phyloP scores from a whole-genome alignment of 2,888 invertebrate species.

The Apocheima hispidaria region DNA sequence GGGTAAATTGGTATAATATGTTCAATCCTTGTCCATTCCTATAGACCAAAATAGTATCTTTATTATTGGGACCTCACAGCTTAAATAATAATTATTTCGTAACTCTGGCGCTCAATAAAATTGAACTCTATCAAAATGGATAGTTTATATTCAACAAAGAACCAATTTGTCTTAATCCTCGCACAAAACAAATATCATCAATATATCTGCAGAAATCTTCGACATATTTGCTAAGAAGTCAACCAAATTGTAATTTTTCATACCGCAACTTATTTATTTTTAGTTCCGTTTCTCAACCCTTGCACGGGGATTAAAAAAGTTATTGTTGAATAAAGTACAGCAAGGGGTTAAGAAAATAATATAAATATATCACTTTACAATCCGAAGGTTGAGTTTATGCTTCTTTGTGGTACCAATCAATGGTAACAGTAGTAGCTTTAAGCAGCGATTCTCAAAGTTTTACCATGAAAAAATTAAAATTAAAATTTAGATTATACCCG shows the following conservation, averaged over 20 bases:
- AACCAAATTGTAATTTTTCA: constrained; percentile 81
- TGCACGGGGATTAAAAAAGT: constrained; percentile 63
- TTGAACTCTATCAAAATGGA: constrained; percentile 2
- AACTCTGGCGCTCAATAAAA: constrained; percentile 12
- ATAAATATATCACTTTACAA: constrained; percentile 84
- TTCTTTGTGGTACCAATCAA: constrained; percentile 81
- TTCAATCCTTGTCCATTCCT: not conserved
- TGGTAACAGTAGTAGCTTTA: constrained; percentile 64
- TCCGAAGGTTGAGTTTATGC: constrained; percentile 73
- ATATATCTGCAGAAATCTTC: constrained; percentile 54
- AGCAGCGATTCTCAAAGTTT: constrained; percentile 62
- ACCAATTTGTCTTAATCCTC: constrained; percentile 42
- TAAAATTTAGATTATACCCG: no score
- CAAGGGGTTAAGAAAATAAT: constrained; percentile 76
- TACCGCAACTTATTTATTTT: constrained; percentile 59
- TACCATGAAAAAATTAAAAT: no score
- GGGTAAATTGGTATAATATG: no score
- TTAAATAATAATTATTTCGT: not conserved
- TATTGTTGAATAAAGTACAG: constrained; percentile 63
- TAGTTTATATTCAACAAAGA: constrained; percentile 8
- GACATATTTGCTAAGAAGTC: constrained; percentile 62
- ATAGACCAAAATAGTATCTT: not conserved
- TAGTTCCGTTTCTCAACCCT: constrained; percentile 56
- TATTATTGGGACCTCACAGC: not conserved
- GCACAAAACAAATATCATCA: constrained; percentile 64